Conservation (phyloP, 2,113 vertebrate species). For the Setophaga coronata region DNA sequence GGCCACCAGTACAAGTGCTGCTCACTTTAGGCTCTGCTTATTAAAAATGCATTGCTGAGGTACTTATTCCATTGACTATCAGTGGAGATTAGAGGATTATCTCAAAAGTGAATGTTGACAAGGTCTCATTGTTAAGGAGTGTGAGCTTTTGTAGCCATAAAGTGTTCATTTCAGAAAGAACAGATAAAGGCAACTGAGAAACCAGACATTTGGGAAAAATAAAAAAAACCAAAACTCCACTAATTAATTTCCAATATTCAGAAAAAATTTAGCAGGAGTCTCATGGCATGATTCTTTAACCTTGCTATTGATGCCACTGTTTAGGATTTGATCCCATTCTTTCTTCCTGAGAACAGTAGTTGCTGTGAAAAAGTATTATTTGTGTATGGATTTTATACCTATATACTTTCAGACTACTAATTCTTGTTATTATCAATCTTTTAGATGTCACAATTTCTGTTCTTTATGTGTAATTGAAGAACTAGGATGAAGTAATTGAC, state of each 20-base stretch:
- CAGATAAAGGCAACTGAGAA: not conserved
- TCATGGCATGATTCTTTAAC: not conserved
- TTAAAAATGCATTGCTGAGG: not conserved
- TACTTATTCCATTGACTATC: not conserved
- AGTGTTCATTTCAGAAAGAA: not conserved
- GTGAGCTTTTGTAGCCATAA: not conserved
- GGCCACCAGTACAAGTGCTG: not conserved
- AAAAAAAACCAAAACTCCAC: accelerated
- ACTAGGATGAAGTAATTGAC: not conserved
- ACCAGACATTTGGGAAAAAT: not conserved
- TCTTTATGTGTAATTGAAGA: not conserved
- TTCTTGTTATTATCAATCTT: not conserved
- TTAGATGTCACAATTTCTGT: not conserved
- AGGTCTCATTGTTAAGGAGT: accelerated
- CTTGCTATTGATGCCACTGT: not conserved
- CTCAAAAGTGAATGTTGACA: not conserved
- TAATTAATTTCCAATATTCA: not conserved
- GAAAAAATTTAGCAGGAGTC: not conserved
- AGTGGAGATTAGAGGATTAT: not conserved
- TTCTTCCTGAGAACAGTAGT: not conserved
- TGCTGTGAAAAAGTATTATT: not conserved
- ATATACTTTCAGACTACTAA: not conserved
- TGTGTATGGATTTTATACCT: not conserved
- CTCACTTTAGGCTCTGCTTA: not conserved
- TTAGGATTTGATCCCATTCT: not conserved